Conservation (phyloP, 2,113 vertebrate genomes). For the Nothobranchius furzeri region DNA sequence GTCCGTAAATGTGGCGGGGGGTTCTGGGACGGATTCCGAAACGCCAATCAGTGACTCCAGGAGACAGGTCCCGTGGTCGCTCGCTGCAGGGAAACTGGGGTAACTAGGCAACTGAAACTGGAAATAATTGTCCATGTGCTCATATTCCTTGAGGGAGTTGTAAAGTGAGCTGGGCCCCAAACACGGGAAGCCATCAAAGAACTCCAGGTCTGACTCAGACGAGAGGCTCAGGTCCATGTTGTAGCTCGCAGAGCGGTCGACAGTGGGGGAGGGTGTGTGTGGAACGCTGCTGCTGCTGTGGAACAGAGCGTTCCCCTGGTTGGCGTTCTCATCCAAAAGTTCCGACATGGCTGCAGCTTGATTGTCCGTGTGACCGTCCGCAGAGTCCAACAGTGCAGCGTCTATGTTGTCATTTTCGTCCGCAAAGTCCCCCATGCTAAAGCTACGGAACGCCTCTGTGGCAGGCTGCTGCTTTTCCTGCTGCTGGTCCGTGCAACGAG, state of each 20-base stretch:
- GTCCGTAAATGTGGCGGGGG: conserved; percentile 86
- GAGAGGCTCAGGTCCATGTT: conserved; percentile 90
- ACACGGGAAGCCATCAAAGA: conserved; percentile 91
- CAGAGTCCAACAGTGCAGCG: conserved; percentile 60
- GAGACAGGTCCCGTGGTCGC: conserved; percentile 87
- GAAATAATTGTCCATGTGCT: conserved; percentile 87
- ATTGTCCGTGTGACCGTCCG: conserved; percentile 67
- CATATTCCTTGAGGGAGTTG: conserved; percentile 88
- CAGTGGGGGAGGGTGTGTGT: conserved; percentile 71
- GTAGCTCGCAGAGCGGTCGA: conserved; percentile 84
- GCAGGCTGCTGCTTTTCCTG: conserved; percentile 70
- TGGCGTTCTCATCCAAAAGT: conserved; percentile 92
- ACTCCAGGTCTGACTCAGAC: conserved; percentile 92
- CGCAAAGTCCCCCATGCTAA: conserved; percentile 84
- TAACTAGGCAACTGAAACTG: conserved; percentile 87
- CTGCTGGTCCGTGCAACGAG: conserved; percentile 39
- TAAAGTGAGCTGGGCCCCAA: conserved; percentile 92
- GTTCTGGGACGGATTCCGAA: conserved; percentile 87
- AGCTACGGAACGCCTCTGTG: conserved; percentile 80
- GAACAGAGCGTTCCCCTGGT: conserved; percentile 86
- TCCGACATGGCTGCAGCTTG: conserved; percentile 80
- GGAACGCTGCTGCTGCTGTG: conserved; percentile 77
- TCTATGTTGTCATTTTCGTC: conserved; percentile 75
- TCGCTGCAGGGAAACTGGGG: conserved; percentile 78
- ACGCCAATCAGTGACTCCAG: conserved; percentile 92